phyloP scores from a whole-genome alignment of 2,888 invertebrate species.

The Trachelus tabidus region DNA sequence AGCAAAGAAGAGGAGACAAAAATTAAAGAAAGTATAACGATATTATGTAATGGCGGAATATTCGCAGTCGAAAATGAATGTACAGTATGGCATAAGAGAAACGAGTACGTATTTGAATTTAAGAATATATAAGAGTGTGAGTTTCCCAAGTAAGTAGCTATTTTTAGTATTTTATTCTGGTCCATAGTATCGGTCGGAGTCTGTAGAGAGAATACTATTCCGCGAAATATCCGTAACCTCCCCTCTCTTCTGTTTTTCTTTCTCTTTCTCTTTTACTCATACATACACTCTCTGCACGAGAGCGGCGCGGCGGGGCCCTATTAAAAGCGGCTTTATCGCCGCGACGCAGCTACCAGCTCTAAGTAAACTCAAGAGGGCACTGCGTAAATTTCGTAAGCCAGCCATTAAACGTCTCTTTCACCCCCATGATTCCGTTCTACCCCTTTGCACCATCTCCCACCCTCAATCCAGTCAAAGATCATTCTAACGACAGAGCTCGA shows the following conservation, averaged over 20 bases:
- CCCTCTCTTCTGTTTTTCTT: background rate
- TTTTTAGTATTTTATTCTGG: background rate
- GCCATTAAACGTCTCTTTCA: background rate
- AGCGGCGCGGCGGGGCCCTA: background rate
- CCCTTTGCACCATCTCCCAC: background rate
- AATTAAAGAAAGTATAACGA: background rate
- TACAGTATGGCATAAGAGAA: background rate
- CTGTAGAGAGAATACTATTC: background rate
- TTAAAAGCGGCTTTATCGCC: conserved; percentile 1
- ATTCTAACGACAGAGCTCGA: background rate
- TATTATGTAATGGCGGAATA: background rate
- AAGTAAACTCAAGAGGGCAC: background rate
- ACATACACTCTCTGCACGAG: background rate
- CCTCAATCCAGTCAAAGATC: background rate
- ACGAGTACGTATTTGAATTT: background rate
- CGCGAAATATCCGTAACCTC: background rate
- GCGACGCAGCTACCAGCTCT: background rate
- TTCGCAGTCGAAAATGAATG: background rate
- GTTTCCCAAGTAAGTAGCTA: background rate
- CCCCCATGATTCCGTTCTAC: background rate
- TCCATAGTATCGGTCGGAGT: background rate
- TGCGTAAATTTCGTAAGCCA: conserved; percentile 2
- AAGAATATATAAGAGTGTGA: background rate
- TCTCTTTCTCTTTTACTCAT: background rate
- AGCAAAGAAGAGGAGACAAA: background rate